A percentile compares a stretch with the other conserved stretches of the same genome.
Evolutionary conservation across 1,140 invertebrate genomes (phyloP).

Genomic region (Bombus affinis): DNA sequence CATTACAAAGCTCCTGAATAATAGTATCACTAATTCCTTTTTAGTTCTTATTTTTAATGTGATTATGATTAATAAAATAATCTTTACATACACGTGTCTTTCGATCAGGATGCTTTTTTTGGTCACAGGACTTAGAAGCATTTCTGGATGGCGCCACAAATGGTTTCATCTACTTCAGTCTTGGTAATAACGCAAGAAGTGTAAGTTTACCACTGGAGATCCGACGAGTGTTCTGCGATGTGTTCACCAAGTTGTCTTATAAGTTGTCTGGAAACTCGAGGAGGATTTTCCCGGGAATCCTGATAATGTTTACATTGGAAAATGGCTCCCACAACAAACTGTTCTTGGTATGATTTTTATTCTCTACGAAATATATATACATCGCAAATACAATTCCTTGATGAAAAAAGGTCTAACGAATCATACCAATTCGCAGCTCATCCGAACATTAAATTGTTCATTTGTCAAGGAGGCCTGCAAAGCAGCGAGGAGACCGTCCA

Average conservation of each 20-base stretch:
- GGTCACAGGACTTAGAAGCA: constrained; percentile 77
- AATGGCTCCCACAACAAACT: constrained; percentile 77
- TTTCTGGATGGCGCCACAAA: constrained; percentile 79
- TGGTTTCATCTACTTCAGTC: constrained; percentile 85
- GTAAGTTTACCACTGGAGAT: constrained; percentile 63
- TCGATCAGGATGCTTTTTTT: not conserved
- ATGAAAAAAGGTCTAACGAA: not conserved
- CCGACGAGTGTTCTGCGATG: constrained; percentile 77
- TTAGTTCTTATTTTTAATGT: not conserved
- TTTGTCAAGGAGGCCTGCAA: constrained; percentile 83
- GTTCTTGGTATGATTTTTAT: not conserved
- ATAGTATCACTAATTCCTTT: rapidly evolving
- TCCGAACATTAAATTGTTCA: constrained; percentile 79
- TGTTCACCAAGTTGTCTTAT: constrained; percentile 77
- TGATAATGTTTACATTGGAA: constrained; percentile 73
- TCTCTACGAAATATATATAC: not conserved
- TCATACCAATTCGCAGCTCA: constrained; percentile 70
- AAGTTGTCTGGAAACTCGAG: constrained; percentile 72
- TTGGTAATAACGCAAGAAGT: constrained; percentile 81
- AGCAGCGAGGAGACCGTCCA: constrained; percentile 82
- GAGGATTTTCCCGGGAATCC: constrained; percentile 15
- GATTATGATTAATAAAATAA: not conserved
- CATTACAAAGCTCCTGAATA: rapidly evolving
- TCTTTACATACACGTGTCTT: not conserved
- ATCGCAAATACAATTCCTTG: rapidly evolving